Percentiles rank a stretch among this genome's conserved stretches.
Conservation (phyloP, 2,888 invertebrate species). For the Hymenopus coronatus region DNA sequence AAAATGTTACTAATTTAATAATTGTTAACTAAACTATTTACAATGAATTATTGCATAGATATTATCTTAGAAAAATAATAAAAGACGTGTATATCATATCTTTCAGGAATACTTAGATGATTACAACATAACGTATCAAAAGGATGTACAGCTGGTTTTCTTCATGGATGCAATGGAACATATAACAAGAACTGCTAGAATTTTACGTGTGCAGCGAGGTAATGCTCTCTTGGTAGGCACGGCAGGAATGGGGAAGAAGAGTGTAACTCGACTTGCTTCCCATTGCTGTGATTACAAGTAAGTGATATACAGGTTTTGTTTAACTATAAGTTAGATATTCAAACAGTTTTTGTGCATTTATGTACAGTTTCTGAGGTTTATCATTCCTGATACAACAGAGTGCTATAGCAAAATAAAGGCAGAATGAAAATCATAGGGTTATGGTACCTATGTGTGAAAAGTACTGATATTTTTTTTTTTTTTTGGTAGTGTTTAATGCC, state of each 20-base stretch:
- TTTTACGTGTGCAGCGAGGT: constrained; percentile 81
- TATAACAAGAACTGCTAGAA: constrained; percentile 77
- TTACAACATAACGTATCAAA: constrained; percentile 71
- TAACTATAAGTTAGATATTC: no score
- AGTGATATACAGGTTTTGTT: not conserved
- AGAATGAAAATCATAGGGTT: no score
- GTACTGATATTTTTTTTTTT: no score
- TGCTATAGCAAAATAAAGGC: no score
- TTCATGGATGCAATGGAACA: constrained; percentile 90
- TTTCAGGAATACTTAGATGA: constrained; percentile 78
- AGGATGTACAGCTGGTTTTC: constrained; percentile 80
- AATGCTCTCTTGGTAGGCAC: constrained; percentile 86
- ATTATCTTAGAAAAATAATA: constrained; percentile 7
- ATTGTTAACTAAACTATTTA: not conserved
- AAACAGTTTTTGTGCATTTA: no score
- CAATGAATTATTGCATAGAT: not conserved
- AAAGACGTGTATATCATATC: no score
- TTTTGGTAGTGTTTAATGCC: no score
- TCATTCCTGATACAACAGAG: no score
- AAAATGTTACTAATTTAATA: not conserved
- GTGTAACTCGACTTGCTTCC: constrained; percentile 78
- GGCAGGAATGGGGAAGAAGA: constrained; percentile 88
- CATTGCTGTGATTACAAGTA: constrained; percentile 81
- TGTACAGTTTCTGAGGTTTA: no score
- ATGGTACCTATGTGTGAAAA: no score